Evolutionary conservation across 2,113 vertebrate species (phyloP).

Genomic region (Channa argus): DNA sequence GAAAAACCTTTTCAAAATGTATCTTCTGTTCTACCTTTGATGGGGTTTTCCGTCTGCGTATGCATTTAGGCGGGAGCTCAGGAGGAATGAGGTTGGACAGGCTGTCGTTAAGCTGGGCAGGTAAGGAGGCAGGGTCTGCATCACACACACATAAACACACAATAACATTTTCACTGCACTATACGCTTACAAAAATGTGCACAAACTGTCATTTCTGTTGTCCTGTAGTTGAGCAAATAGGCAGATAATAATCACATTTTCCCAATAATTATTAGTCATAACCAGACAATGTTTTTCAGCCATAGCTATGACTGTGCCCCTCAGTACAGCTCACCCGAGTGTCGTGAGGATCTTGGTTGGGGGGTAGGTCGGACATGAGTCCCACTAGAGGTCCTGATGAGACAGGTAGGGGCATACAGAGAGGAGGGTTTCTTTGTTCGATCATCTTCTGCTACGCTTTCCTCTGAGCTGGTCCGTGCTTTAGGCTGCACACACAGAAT

Average conservation of each 20-base stretch:
- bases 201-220: too few relatives aligned
- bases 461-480: constrained; percentile 80
- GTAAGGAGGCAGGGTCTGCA: constrained; percentile 83
- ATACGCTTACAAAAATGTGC: too few relatives aligned
- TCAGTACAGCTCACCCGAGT: constrained; percentile 82
- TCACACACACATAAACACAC: constrained; percentile 31
- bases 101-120: constrained; percentile 28
- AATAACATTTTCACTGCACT: not conserved
- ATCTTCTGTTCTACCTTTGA: constrained; percentile 36
- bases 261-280: too few relatives aligned
- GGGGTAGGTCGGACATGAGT: constrained; percentile 73
- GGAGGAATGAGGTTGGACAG: constrained; percentile 77
- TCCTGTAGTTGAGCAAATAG: too few relatives aligned
- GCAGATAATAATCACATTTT: too few relatives aligned
- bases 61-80: constrained; percentile 87
- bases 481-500: constrained; percentile 82
- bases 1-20: too few relatives aligned
- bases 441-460: constrained; percentile 76
- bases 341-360: constrained; percentile 52
- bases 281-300: too few relatives aligned
- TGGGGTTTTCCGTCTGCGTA: constrained; percentile 66
- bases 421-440: constrained; percentile 23
- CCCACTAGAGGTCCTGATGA: constrained; percentile 87
- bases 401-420: constrained; percentile 65
- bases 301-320: too few relatives aligned